Evolutionary conservation across 2,113 vertebrate genomes (phyloP).

Genomic region (Alethe castanea): DNA sequence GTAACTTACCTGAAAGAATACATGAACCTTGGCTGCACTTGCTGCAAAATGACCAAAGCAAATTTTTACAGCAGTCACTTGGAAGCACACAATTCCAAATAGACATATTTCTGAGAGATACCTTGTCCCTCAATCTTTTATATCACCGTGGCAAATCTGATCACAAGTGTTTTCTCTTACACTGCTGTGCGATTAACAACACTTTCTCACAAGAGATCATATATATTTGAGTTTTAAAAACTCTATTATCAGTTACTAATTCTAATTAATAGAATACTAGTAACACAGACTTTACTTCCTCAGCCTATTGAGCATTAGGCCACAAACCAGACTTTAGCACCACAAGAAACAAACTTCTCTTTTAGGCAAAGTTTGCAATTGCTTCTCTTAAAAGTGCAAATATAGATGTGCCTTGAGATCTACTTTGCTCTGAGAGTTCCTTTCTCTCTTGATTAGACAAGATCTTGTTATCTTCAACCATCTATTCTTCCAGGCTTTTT

Average conservation of each 20-base stretch:
- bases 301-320: background rate
- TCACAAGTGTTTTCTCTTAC: background rate
- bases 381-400: background rate
- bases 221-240: background rate
- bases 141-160: background rate
- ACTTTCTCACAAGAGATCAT: background rate
- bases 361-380: background rate
- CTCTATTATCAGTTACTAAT: background rate
- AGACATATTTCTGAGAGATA: background rate
- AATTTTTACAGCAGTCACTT: background rate
- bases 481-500: background rate
- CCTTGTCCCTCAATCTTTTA: background rate
- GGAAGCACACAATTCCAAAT: background rate
- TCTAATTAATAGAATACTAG: background rate
- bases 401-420: background rate
- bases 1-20: background rate
- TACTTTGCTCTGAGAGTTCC: background rate
- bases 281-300: background rate
- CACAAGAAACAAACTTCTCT: background rate
- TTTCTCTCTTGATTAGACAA: background rate
- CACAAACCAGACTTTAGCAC: background rate
- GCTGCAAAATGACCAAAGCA: background rate
- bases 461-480: background rate
- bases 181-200: background rate
- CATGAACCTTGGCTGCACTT: accelerated